phyloP scores from a whole-genome alignment of 2,797 vertebrate genomes.

The Phyllotis vaccarum region DNA sequence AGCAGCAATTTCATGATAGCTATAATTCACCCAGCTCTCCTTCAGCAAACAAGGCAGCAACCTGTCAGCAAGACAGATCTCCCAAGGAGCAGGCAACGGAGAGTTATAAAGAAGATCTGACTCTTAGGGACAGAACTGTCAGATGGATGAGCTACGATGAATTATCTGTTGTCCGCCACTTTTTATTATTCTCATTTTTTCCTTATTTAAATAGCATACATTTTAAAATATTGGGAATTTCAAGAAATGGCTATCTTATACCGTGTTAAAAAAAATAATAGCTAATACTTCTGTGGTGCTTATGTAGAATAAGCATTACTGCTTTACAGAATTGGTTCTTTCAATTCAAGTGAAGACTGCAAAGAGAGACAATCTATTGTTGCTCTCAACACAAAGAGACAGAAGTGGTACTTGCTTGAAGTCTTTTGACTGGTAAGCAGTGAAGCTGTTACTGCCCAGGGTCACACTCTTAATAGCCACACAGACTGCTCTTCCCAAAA shows the following conservation, averaged over 20 bases:
- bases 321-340: background rate
- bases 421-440: background rate
- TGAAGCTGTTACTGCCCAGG: background rate
- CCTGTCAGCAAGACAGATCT: slow-evolving; percentile 70
- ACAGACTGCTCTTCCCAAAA: background rate
- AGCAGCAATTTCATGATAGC: background rate
- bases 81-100: slow-evolving; percentile 53
- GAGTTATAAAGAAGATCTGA: slow-evolving; percentile 44
- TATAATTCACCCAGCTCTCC: slow-evolving; percentile 56
- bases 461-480: background rate
- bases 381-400: background rate
- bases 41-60: slow-evolving; percentile 64
- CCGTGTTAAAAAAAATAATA: slow-evolving; percentile 23
- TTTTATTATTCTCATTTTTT: slow-evolving; percentile 30
- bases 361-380: background rate
- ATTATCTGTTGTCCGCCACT: slow-evolving; percentile 9
- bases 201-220: background rate
- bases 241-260: slow-evolving; percentile 12
- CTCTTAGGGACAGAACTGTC: background rate
- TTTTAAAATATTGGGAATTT: slow-evolving; percentile 17
- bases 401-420: background rate
- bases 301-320: background rate
- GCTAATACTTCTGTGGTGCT: background rate
- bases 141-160: background rate
- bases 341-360: background rate